Percentiles rank a stretch among this genome's conserved stretches.
Conservation (phyloP, 2,888 invertebrate genomes). For the Cataglyphis albicans region DNA sequence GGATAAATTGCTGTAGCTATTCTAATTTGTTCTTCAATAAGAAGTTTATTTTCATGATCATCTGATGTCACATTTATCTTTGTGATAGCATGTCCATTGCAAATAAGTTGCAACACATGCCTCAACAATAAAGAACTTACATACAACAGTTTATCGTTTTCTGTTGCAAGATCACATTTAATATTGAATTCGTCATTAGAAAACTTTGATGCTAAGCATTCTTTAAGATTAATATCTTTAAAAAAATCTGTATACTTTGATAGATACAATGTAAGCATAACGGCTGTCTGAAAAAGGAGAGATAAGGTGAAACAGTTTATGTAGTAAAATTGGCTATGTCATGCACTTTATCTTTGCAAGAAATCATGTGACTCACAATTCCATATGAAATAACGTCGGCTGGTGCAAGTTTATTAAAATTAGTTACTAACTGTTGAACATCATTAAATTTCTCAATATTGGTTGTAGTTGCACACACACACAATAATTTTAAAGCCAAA, state of each 20-base stretch:
- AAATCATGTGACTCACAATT: conserved; percentile 87
- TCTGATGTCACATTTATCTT: conserved; percentile 77
- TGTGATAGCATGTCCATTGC: conserved; percentile 92
- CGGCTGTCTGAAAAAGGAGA: conserved; percentile 88
- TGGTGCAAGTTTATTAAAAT: conserved; percentile 90
- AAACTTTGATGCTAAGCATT: conserved; percentile 78
- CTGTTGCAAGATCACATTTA: conserved; percentile 72
- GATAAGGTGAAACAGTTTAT: conserved; percentile 1
- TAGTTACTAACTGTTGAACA: conserved; percentile 91
- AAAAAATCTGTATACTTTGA: conserved; percentile 90
- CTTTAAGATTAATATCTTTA: conserved; percentile 85
- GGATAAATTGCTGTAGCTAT: conserved; percentile 94
- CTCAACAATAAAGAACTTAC: conserved; percentile 91
- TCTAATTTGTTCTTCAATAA: conserved; percentile 84
- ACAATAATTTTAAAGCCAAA: conserved; percentile 90
- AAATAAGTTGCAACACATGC: conserved; percentile 93
- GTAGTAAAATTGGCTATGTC: not conserved
- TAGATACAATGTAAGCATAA: conserved; percentile 90
- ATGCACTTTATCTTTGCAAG: not conserved
- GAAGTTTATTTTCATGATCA: conserved; percentile 71
- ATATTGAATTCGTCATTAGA: conserved; percentile 69
- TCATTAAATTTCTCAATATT: conserved; percentile 87
- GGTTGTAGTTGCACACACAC: conserved; percentile 86
- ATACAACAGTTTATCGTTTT: conserved; percentile 83
- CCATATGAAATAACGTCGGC: conserved; percentile 91